A percentile compares a stretch with the other conserved stretches of the same genome.
Evolutionary conservation across 2,888 invertebrate species (phyloP).

Genomic region (Nipponacmea schrenckii): DNA sequence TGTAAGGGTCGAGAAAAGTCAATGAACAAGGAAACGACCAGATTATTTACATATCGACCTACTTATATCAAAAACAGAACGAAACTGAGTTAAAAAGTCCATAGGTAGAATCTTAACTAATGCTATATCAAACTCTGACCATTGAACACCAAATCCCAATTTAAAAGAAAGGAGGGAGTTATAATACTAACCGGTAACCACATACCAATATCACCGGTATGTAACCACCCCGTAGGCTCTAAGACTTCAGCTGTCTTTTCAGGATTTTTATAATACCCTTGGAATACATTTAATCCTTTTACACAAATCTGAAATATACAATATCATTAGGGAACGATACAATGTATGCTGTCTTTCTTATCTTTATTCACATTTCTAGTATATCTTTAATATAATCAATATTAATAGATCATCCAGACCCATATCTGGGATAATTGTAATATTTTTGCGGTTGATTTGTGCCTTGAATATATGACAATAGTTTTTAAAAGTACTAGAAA

Average conservation of each 20-base stretch:
- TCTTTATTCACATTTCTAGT: neutral
- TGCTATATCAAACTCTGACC: too few relatives aligned
- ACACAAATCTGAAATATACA: conserved; percentile 52
- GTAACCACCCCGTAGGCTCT: conserved; percentile 70
- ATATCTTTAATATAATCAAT: neutral
- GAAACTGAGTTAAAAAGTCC: neutral
- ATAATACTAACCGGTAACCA: conserved; percentile 83
- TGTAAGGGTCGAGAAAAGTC: too few relatives aligned
- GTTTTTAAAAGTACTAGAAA: too few relatives aligned
- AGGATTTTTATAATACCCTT: conserved; percentile 60
- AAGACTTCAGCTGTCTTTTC: conserved; percentile 60
- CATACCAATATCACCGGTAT: conserved; percentile 96
- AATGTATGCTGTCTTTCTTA: neutral
- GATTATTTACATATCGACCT: neutral
- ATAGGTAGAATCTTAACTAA: too few relatives aligned
- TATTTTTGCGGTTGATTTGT: too few relatives aligned
- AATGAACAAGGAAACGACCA: too few relatives aligned
- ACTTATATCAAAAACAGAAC: neutral
- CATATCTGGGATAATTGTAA: too few relatives aligned
- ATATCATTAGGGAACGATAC: too few relatives aligned
- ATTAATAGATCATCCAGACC: too few relatives aligned
- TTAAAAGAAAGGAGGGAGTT: neutral
- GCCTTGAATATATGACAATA: too few relatives aligned
- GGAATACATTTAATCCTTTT: conserved; percentile 52
- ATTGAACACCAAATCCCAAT: neutral